phyloP scores from a whole-genome alignment of 2,797 vertebrate species.

The Carcharodon carcharias region DNA sequence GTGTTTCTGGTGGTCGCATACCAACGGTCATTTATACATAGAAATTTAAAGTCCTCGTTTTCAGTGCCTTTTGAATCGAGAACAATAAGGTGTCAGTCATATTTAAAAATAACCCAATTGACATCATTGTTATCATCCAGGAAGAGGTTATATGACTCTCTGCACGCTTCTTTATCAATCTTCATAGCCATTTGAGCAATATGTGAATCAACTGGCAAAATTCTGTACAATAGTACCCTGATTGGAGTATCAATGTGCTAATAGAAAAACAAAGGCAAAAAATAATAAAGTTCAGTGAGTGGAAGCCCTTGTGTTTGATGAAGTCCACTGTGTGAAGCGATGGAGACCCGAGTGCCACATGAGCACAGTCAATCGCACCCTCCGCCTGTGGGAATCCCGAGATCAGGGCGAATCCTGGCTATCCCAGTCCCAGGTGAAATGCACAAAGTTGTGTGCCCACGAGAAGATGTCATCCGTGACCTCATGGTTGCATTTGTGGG shows the following conservation, averaged over 20 bases:
- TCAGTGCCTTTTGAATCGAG: constrained; percentile 77
- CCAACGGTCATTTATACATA: constrained; percentile 61
- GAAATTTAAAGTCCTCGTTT: constrained; percentile 79
- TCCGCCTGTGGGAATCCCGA: too few species aligned
- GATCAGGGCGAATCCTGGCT: too few species aligned
- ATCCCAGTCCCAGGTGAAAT: too few species aligned
- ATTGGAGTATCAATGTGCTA: neutral
- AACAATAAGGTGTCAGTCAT: constrained; percentile 76
- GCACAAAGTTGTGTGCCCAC: too few species aligned
- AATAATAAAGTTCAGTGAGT: too few species aligned
- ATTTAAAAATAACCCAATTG: constrained; percentile 84
- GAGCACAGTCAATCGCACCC: too few species aligned
- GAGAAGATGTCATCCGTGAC: too few species aligned
- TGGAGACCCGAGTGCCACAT: too few species aligned
- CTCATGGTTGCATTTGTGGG: too few species aligned
- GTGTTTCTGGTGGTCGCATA: too few species aligned
- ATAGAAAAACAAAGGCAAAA: neutral
- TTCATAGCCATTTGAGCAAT: constrained; percentile 71
- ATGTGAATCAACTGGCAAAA: neutral
- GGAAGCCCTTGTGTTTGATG: too few species aligned
- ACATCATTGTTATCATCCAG: constrained; percentile 77
- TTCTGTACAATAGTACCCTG: neutral
- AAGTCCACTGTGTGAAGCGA: too few species aligned
- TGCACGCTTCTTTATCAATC: constrained; percentile 90
- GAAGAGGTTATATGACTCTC: constrained; percentile 87